Evolutionary conservation across 2,888 invertebrate genomes (phyloP).

Genomic region (Abscondita cerata): DNA sequence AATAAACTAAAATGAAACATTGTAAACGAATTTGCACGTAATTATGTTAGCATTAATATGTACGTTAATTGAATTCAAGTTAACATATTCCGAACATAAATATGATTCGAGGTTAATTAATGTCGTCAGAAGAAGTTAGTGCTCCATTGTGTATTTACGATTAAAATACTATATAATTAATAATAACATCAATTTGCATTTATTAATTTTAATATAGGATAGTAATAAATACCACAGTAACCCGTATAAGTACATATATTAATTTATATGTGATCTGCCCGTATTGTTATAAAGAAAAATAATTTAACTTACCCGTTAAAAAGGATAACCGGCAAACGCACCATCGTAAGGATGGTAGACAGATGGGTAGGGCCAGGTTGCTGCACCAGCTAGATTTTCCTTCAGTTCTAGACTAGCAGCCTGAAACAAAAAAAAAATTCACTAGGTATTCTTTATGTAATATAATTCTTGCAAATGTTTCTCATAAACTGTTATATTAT

Average conservation of each 20-base stretch:
- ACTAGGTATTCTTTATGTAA: too few relatives aligned
- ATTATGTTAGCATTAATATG: too few relatives aligned
- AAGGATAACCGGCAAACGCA: slow-evolving; percentile 91
- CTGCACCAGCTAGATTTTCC: slow-evolving; percentile 84
- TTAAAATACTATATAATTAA: slow-evolving; percentile 9
- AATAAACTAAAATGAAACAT: too few relatives aligned
- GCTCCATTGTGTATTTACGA: slow-evolving; percentile 2
- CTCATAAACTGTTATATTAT: slow-evolving; percentile 1
- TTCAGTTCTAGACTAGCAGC: slow-evolving; percentile 87
- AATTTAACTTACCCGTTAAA: slow-evolving; percentile 92
- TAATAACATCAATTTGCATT: slow-evolving; percentile 8
- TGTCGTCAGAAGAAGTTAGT: background rate
- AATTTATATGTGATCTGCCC: slow-evolving; percentile 7
- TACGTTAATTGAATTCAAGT: slow-evolving; percentile 6
- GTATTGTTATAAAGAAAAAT: slow-evolving; percentile 3
- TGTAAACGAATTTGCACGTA: too few relatives aligned
- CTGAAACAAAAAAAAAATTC: slow-evolving; percentile 61
- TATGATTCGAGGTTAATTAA: slow-evolving; percentile 8
- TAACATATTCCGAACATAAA: slow-evolving; percentile 4
- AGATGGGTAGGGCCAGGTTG: slow-evolving; percentile 89
- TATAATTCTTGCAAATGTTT: background rate
- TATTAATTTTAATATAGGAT: slow-evolving; percentile 6
- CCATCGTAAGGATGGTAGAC: slow-evolving; percentile 95
- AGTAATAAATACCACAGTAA: slow-evolving; percentile 9
- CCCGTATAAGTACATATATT: slow-evolving; percentile 11